Conservation (phyloP, 2,888 invertebrate species). For the Halictus quadricinctus region DNA sequence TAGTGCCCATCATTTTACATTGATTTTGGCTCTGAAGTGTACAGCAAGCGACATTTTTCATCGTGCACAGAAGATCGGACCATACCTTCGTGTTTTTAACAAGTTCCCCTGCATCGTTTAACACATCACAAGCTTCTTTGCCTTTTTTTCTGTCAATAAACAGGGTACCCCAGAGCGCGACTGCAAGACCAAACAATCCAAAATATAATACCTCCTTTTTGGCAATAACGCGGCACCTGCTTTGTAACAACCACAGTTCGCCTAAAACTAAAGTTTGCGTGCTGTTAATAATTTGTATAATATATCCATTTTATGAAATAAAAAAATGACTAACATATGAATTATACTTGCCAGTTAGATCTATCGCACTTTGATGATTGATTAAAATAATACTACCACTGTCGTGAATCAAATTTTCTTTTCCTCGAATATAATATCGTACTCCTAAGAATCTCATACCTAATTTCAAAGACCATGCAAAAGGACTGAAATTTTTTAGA, state of each 20-base stretch:
- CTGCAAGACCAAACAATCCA: not conserved
- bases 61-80: not conserved
- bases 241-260: not conserved
- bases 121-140: not conserved
- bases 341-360: not conserved
- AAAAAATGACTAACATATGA: not conserved
- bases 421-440: not conserved
- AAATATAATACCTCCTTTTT: not conserved
- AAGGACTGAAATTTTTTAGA: not conserved
- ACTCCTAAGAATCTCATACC: not conserved
- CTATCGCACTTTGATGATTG: not conserved
- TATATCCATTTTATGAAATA: not conserved
- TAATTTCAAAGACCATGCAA: not conserved
- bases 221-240: not conserved
- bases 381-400: not conserved
- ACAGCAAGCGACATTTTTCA: not conserved
- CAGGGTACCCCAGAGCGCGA: not conserved
- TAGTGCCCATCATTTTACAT: too few species aligned
- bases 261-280: not conserved
- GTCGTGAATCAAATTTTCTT: not conserved
- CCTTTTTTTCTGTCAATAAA: slow-evolving; percentile 3
- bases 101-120: not conserved
- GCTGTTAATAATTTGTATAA: not conserved
- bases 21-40: too few species aligned
- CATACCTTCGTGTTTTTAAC: not conserved